These are phyloP conservation scores for Craterocephalus amniculus DNA, from an alignment of 2,797 vertebrate genomes.

Conservation along the genomic window DNA sequence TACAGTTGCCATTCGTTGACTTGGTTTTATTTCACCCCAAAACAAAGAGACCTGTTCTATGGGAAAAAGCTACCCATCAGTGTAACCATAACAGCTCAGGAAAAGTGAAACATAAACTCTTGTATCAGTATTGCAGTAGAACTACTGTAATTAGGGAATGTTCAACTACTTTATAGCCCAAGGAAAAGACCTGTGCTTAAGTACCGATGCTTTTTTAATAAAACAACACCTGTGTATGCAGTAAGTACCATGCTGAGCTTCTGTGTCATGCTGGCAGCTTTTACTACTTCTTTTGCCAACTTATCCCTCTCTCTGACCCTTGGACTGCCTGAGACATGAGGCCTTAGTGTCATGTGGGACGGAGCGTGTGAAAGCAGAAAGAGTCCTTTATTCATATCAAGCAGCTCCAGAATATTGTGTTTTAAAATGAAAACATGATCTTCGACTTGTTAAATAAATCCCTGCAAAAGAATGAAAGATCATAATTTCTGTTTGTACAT, in stretches of 20 bases:
- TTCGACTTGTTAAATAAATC: constrained; percentile 9
- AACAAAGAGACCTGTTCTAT: neutral
- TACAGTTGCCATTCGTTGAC: neutral
- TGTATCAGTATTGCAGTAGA: neutral
- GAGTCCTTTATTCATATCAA: constrained; percentile 8
- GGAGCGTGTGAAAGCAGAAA: constrained; percentile 14
- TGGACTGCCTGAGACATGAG: constrained; percentile 8
- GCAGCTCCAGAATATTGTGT: constrained; percentile 19
- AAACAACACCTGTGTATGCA: constrained; percentile 26
- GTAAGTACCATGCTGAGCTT: constrained; percentile 30
- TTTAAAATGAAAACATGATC: constrained; percentile 5
- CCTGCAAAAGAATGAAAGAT: neutral
- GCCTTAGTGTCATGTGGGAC: constrained; percentile 1
- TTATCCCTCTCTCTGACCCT: constrained; percentile 12
- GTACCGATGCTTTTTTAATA: constrained; percentile 8
- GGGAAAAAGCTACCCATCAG: neutral
- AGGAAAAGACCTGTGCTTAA: neutral
- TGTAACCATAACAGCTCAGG: neutral
- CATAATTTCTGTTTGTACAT: neutral
- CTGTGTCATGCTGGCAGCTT: constrained; percentile 31
- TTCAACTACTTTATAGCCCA: neutral
- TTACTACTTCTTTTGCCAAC: constrained; percentile 37
- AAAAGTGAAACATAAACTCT: neutral
- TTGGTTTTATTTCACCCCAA: neutral
- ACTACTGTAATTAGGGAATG: neutral